Evolutionary conservation across 2,888 invertebrate species (phyloP).

Genomic region (Parasteatoda lunata): DNA sequence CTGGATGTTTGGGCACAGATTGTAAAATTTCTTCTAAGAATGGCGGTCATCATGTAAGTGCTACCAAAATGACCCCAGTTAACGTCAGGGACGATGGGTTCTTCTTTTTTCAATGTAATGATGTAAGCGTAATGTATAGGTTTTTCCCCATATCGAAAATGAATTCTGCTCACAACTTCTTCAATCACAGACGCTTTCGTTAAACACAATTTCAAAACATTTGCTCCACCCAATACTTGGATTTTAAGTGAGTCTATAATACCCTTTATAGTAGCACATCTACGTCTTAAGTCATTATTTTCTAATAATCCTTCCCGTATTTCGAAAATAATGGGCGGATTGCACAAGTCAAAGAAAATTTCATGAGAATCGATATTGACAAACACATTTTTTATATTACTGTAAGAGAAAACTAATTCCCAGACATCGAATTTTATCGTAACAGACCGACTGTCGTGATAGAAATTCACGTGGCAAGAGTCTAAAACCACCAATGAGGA

Average conservation of each 20-base stretch:
- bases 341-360: slow-evolving; percentile 45
- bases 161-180: slow-evolving; percentile 44
- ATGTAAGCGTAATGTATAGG: slow-evolving; percentile 43
- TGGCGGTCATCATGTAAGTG: slow-evolving; percentile 24
- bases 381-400: slow-evolving; percentile 44
- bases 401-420: slow-evolving; percentile 20
- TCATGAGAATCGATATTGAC: slow-evolving; percentile 28
- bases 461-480: slow-evolving; percentile 10
- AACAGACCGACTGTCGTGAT: slow-evolving; percentile 33
- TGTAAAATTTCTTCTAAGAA: slow-evolving; percentile 31
- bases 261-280: too few species aligned
- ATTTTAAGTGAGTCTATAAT: background rate
- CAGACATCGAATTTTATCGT: background rate
- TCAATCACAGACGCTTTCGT: background rate
- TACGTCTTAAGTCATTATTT: too few species aligned
- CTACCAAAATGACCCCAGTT: slow-evolving; percentile 24
- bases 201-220: slow-evolving; percentile 42
- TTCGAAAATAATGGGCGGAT: slow-evolving; percentile 41
- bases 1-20: background rate
- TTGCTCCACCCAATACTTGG: slow-evolving; percentile 47
- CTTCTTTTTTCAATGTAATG: background rate
- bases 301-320: background rate
- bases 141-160: slow-evolving; percentile 32
- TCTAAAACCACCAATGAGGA: background rate
- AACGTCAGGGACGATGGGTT: slow-evolving; percentile 4